Percentiles rank a stretch among this genome's conserved stretches.
These are phyloP conservation scores for Hippopotamus amphibius DNA, from an alignment of 2,113 vertebrate species.

Conservation along the genomic window DNA sequence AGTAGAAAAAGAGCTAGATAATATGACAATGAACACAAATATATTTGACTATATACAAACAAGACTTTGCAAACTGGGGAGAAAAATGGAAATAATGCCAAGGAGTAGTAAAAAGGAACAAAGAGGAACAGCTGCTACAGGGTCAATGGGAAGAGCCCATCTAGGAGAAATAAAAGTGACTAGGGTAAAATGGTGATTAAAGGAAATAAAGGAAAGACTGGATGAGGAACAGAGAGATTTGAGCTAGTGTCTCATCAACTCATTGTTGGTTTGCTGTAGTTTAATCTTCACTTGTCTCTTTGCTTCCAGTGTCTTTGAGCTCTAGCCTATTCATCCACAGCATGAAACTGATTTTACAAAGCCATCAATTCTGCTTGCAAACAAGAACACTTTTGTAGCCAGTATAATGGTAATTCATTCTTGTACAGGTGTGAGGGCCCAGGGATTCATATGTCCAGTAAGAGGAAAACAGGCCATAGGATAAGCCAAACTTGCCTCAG, in stretches of 20 bases:
- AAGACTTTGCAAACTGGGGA: not conserved
- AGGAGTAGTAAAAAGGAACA: not conserved
- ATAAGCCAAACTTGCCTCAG: not conserved
- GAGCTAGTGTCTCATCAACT: not conserved
- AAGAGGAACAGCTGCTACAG: not conserved
- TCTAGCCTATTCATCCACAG: not conserved
- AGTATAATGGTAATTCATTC: not conserved
- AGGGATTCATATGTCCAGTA: not conserved
- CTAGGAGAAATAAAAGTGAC: not conserved
- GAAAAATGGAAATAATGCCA: not conserved
- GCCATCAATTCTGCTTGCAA: not conserved
- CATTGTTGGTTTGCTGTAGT: not conserved
- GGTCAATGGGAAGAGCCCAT: not conserved
- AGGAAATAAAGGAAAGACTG: not conserved
- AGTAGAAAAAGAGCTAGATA: not conserved
- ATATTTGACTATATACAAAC: not conserved
- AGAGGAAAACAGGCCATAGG: not conserved
- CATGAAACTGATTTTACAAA: not conserved
- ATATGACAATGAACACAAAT: not conserved
- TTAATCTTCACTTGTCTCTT: not conserved
- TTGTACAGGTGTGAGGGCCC: not conserved
- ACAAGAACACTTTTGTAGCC: not conserved
- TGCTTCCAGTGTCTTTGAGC: not conserved
- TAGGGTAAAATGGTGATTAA: not conserved
- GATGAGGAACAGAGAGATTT: not conserved